Conservation (phyloP, 2,888 invertebrate species). For the Pediacus dermestoides region DNA sequence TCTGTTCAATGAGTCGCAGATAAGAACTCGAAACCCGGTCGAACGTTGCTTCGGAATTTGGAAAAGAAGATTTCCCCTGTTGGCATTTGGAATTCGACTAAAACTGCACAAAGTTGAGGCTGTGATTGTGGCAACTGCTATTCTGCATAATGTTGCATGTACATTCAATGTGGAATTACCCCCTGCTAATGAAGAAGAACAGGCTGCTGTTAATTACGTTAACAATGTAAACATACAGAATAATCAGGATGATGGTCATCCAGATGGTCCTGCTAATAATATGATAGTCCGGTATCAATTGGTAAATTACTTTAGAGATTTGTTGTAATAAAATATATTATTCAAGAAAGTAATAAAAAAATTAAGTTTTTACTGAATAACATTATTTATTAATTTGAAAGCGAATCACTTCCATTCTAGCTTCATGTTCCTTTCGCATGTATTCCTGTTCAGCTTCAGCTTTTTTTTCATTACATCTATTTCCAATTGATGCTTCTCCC, state of each 20-base stretch:
- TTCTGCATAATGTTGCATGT: conserved; percentile 25
- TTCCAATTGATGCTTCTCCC: conserved; percentile 2
- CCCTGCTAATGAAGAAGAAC: conserved; percentile 6
- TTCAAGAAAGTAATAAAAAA: neutral
- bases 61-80: conserved; percentile 34
- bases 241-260: too few species aligned
- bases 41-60: conserved; percentile 32
- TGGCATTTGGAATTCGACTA: conserved; percentile 30
- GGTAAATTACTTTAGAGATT: conserved; percentile 2
- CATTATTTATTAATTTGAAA: neutral
- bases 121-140: conserved; percentile 21
- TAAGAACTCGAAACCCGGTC: conserved; percentile 27
- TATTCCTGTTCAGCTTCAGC: conserved; percentile 1
- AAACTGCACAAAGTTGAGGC: conserved; percentile 21
- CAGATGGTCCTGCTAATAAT: conserved; percentile 1
- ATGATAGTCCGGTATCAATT: conserved; percentile 1
- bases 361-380: neutral
- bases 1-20: conserved; percentile 26
- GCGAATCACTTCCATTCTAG: conserved; percentile 1
- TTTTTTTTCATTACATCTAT: conserved; percentile 1
- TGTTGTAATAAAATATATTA: conserved; percentile 1
- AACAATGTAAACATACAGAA: conserved; percentile 1
- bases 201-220: conserved; percentile 5
- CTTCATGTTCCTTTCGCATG: conserved; percentile 1
- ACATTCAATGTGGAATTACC: conserved; percentile 3